These are phyloP conservation scores for Leptopilina clavipes DNA, from an alignment of 1,140 invertebrate species.

Conservation along the genomic window DNA sequence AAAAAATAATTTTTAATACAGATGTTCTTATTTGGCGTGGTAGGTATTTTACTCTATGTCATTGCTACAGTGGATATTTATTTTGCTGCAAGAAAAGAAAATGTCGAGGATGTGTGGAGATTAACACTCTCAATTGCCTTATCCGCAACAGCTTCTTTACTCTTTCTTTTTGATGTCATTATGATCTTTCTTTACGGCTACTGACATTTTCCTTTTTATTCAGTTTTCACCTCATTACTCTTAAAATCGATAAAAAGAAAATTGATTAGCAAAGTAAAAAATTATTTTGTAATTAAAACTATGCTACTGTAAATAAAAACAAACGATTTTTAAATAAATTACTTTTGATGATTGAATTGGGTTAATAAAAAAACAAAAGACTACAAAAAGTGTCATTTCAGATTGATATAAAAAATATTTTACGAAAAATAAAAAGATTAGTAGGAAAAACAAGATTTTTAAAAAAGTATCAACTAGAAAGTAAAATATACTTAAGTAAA, in stretches of 20 bases:
- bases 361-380: slow-evolving; percentile 36
- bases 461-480: slow-evolving; percentile 10
- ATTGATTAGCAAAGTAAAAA: background rate
- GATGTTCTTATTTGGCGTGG: slow-evolving; percentile 62
- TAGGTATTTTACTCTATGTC: slow-evolving; percentile 53
- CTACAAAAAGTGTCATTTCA: slow-evolving; percentile 19
- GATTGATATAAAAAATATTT: too few species aligned
- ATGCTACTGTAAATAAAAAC: too few species aligned
- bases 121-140: slow-evolving; percentile 46
- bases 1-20: slow-evolving; percentile 40
- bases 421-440: background rate
- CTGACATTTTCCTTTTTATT: slow-evolving; percentile 20
- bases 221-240: background rate
- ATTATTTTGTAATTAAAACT: too few species aligned
- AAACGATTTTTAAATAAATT: too few species aligned
- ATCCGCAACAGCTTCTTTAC: slow-evolving; percentile 41
- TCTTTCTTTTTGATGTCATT: slow-evolving; percentile 57
- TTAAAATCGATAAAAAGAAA: slow-evolving; percentile 11
- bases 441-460: slow-evolving; percentile 39
- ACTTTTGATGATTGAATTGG: slow-evolving; percentile 34
- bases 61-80: slow-evolving; percentile 47
- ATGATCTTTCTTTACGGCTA: slow-evolving; percentile 62
- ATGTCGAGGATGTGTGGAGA: slow-evolving; percentile 37
- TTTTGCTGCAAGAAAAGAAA: slow-evolving; percentile 42
- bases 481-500: background rate